A percentile compares a stretch with the other conserved stretches of the same genome.
Conservation (phyloP, 2,797 vertebrate genomes). For the Malacoctenus gilli region DNA sequence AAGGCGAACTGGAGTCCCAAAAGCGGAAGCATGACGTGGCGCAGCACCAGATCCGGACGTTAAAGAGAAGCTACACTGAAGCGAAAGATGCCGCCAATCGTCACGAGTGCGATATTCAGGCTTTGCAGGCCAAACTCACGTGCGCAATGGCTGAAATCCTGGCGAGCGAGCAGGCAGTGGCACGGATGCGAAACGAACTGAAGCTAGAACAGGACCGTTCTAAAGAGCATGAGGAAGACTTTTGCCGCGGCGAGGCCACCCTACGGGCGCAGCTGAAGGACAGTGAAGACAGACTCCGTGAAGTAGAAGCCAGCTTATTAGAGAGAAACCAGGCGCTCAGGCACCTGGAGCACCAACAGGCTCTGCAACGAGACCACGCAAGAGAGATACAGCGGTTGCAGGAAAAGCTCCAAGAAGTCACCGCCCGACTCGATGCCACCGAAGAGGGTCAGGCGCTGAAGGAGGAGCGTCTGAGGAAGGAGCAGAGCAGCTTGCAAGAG, state of each 20-base stretch:
- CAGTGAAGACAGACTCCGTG: slow-evolving; percentile 90
- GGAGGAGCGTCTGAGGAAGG: slow-evolving; percentile 90
- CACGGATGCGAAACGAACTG: slow-evolving; percentile 89
- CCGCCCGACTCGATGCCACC: slow-evolving; percentile 84
- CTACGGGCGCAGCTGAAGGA: slow-evolving; percentile 88
- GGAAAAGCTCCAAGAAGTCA: slow-evolving; percentile 87
- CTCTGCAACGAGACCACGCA: slow-evolving; percentile 89
- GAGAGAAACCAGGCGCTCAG: slow-evolving; percentile 91
- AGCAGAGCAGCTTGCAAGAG: slow-evolving; percentile 85
- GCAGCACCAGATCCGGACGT: slow-evolving; percentile 88
- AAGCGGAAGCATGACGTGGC: slow-evolving; percentile 89
- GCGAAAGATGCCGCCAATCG: slow-evolving; percentile 90
- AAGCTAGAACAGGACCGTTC: slow-evolving; percentile 88
- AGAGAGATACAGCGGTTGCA: slow-evolving; percentile 91
- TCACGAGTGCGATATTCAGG: slow-evolving; percentile 90
- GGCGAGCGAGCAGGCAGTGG: slow-evolving; percentile 89
- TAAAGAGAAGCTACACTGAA: slow-evolving; percentile 92
- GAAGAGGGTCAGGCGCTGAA: slow-evolving; percentile 88
- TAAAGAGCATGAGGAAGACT: slow-evolving; percentile 89
- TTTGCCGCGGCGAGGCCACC: slow-evolving; percentile 80
- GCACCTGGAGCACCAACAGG: slow-evolving; percentile 91
- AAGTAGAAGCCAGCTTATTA: slow-evolving; percentile 88
- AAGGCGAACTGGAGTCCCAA: slow-evolving; percentile 89
- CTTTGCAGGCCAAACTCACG: slow-evolving; percentile 88
- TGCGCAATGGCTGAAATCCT: slow-evolving; percentile 89